Conservation (phyloP, 1,140 invertebrate species). For the Sinonovacula constricta region DNA sequence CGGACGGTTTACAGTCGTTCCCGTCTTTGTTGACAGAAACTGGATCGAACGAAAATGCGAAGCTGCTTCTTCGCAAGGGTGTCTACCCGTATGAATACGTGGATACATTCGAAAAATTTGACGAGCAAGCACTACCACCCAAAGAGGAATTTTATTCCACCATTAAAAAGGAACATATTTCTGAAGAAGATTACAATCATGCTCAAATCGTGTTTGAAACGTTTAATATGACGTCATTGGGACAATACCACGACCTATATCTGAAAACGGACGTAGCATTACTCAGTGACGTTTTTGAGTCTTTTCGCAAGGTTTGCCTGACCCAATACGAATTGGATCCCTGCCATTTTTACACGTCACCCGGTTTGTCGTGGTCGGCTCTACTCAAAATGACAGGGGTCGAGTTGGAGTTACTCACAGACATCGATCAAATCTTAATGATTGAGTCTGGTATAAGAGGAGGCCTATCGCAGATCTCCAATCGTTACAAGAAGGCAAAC, state of each 20-base stretch:
- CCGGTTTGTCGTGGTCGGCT: conserved; percentile 61
- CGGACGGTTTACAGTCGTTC: conserved; percentile 24
- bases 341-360: conserved; percentile 37
- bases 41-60: conserved; percentile 3
- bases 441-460: conserved; percentile 44
- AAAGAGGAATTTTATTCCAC: conserved; percentile 23
- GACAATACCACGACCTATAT: conserved; percentile 51
- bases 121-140: conserved; percentile 11
- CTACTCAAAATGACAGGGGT: conserved; percentile 62
- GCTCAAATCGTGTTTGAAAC: conserved; percentile 38
- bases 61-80: conserved; percentile 40
- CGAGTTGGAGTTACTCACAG: conserved; percentile 46
- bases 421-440: conserved; percentile 31
- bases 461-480: conserved; percentile 5
- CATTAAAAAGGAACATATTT: conserved; percentile 22
- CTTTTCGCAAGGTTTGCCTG: conserved; percentile 25
- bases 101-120: conserved; percentile 19
- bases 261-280: conserved; percentile 52
- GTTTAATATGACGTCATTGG: conserved; percentile 6
- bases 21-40: conserved; percentile 10
- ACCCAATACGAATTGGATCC: conserved; percentile 41
- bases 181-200: conserved; percentile 44
- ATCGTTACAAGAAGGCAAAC: conserved; percentile 25
- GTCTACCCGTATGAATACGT: conserved; percentile 49
- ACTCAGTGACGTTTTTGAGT: conserved; percentile 47